Evolutionary conservation across 2,888 invertebrate genomes (phyloP), one percentile per base, ranked within the genome.

Genomic region (Mystacides longicornis): DNA sequence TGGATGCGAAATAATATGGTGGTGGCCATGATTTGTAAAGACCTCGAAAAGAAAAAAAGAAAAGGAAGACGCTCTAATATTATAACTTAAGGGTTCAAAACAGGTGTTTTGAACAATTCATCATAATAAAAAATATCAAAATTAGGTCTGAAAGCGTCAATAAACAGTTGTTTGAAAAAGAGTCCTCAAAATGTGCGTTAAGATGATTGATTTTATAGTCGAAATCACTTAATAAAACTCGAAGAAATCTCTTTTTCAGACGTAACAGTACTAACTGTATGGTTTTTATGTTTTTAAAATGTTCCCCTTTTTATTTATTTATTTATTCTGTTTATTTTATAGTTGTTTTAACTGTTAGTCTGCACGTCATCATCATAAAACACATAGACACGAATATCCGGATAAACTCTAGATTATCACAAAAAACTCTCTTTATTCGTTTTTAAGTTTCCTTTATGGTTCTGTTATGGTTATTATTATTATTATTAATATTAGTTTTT

Each of bases 291-390:
- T 19, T 19, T 45, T 45, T n/a, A n/a, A n/a, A n/a, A n/a, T n/a
- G n/a, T 45, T 45, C 14, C 4, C 9, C 4, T 19, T 3, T 45
- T 45, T 45, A 7, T 45, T 45, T 45, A 20, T 45, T 45, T 45
- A 20, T 45, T 45, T 45, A 3, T 45, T 45, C 20, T 45, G 19
- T 45, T 45, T 45, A 9, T 45, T 45, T 45, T 45, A 20, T 45
- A 7, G 5, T 45, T 45, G 11, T 45, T 45, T n/a, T 45, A 7
- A 3, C 14, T 19, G 7, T 31, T 31, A 9, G 7, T 31, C 14
- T 3, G 21, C 18, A 19, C 45, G 21, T 45, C 19, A 20, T 45
- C 18, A 20, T 45, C 45, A 20, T 45, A 45, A 19, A 45, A 7
- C 14, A 3, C 9, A 19, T 45, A 3, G 45, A 45, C 45, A 21